Base-by-base conservation (phyloP, 2,888 invertebrate species). In the Euphydryas editha region DNA sequence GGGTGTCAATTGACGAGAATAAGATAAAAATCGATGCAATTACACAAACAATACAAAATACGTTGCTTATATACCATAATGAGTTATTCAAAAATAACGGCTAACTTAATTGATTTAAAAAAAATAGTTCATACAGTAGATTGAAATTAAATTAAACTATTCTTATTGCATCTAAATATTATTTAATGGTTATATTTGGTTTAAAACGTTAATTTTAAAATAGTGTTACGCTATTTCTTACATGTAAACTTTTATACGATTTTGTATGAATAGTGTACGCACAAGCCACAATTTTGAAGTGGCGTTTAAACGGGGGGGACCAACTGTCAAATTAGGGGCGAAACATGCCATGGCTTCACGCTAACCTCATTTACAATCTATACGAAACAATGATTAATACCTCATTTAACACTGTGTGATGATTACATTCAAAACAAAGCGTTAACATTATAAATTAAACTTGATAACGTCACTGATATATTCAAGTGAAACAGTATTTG, bases 261-360 rank as follows among this genome's bases (percentile, higher is more conserved):
- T 84, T 83, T 82, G 79, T 72, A 69, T 60, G 77, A 80, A 85
- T 84, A 85, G 85, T 88, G 87, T 85, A 88, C 87, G 84, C 88
- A 85, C 90, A 89, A 88, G 90, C 90, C 90, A 90, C 89, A 90
- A 89, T 88, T 69, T 85, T 90, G 87, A 91, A 92, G 90, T 91
- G 88, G 85, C 81, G 85, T 91, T 90, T 86, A 87, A 86, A 90
- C 87, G 84, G 90, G 91, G 92, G 91, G 90, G 91, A 91, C 92
- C 92, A 92, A 92, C 92, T 92, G 92, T 90, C 92, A 89, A 85
- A 79, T 84, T 84, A 82, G 81, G 92, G 91, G 88, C 84, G 81
- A 84, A 81, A 82, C 86, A 83, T 81, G 84, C 81, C 86, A 85
- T 81, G 88, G 86, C 88, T 91, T 90, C 89, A 86, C 86, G 84